Percentiles rank a stretch among this genome's conserved stretches.
Conservation (phyloP, 2,797 vertebrate genomes). For the Macropodus opercularis region DNA sequence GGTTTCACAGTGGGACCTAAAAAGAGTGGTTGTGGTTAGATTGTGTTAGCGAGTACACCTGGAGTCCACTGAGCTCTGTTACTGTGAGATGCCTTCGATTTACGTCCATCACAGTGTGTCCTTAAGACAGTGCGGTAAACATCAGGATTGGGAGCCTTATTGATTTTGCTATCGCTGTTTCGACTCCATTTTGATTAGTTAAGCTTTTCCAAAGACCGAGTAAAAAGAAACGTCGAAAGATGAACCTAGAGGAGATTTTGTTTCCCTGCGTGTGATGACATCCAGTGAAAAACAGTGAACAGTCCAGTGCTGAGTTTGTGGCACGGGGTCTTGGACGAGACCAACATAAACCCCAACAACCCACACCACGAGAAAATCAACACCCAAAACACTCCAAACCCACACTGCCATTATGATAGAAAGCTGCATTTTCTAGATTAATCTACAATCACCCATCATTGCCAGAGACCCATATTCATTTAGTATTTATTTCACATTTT, state of each 20-base stretch:
- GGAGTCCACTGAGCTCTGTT: constrained; percentile 31
- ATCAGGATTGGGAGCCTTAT: constrained; percentile 66
- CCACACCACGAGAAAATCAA: too few species aligned
- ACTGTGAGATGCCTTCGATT: constrained; percentile 58
- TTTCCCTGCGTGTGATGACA: constrained; percentile 12
- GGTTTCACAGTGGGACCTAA: not conserved
- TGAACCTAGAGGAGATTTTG: constrained; percentile 35
- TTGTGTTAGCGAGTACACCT: constrained; percentile 47
- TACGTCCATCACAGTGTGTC: constrained; percentile 61
- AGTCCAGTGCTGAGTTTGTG: too few species aligned
- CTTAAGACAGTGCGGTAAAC: constrained; percentile 71
- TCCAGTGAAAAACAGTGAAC: too few species aligned
- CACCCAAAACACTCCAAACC: constrained; percentile 47
- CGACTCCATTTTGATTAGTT: constrained; percentile 67
- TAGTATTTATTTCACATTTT: constrained; percentile 25
- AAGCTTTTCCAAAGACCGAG: constrained; percentile 56
- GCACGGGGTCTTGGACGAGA: too few species aligned
- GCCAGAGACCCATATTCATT: constrained; percentile 46
- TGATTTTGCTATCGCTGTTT: constrained; percentile 70
- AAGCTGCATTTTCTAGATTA: constrained; percentile 31
- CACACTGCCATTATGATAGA: constrained; percentile 20
- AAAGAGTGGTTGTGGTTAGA: constrained; percentile 12
- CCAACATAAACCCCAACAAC: too few species aligned
- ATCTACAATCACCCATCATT: constrained; percentile 44
- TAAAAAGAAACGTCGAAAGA: constrained; percentile 45